phyloP scores from a whole-genome alignment of 2,797 vertebrate species.

The Sebastes oblongus region DNA sequence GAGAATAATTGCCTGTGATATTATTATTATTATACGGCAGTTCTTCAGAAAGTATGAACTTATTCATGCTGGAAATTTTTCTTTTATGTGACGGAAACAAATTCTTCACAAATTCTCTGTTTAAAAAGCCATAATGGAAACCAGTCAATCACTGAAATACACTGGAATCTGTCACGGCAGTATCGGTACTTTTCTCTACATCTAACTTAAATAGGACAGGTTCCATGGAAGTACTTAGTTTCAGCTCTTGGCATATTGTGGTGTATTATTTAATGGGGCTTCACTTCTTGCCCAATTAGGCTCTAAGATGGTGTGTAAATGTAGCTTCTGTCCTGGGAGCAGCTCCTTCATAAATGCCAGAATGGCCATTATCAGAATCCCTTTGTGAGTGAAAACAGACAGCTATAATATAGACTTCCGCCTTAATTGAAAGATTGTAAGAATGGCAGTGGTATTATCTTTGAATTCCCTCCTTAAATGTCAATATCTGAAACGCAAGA shows the following conservation, averaged over 20 bases:
- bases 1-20: constrained; percentile 30
- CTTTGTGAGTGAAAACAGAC: constrained; percentile 74
- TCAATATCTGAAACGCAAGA: constrained; percentile 61
- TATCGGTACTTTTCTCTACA: constrained; percentile 24
- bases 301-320: constrained; percentile 73
- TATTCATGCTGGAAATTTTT: background rate
- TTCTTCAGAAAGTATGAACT: background rate
- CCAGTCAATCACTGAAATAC: constrained; percentile 8
- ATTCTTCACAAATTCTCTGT: background rate
- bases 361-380: constrained; percentile 76
- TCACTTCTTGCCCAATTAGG: constrained; percentile 81
- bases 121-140: background rate
- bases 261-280: constrained; percentile 72
- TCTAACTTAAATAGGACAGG: constrained; percentile 51
- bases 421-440: constrained; percentile 80
- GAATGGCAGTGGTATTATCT: constrained; percentile 47
- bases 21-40: background rate
- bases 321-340: constrained; percentile 61
- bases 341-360: constrained; percentile 81
- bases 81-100: background rate
- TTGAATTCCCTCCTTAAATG: constrained; percentile 71
- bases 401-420: constrained; percentile 53
- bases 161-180: constrained; percentile 15
- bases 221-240: constrained; percentile 35
- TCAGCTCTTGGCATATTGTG: constrained; percentile 58